A percentile compares a stretch with the other conserved stretches of the same genome.
These are phyloP conservation scores for Centruroides sculpturatus DNA, from an alignment of 1,140 invertebrate species.

Conservation along the genomic window DNA sequence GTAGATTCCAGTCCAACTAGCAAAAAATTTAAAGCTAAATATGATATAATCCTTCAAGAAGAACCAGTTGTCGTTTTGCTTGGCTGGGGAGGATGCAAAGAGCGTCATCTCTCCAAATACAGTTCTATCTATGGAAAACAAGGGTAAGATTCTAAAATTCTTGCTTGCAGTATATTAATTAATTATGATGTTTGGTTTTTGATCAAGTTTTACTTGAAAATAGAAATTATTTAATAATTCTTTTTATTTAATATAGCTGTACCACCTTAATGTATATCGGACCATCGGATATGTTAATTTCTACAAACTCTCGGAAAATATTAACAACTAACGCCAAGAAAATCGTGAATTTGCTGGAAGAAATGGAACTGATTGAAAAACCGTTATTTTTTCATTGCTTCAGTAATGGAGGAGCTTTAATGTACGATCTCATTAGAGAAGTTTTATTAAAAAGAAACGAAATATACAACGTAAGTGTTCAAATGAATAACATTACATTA, in stretches of 20 bases:
- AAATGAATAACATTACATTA: too few species aligned
- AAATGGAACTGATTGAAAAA: conserved; percentile 47
- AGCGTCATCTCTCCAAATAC: conserved; percentile 59
- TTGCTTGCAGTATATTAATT: too few species aligned
- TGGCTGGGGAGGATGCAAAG: conserved; percentile 62
- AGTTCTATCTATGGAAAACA: conserved; percentile 56
- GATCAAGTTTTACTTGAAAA: too few species aligned
- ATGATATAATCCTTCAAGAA: conserved; percentile 26
- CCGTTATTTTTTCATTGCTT: conserved; percentile 64
- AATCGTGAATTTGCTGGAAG: conserved; percentile 45
- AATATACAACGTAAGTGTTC: too few species aligned
- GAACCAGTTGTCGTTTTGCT: conserved; percentile 52
- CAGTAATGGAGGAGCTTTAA: conserved; percentile 57
- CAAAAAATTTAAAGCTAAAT: too few species aligned
- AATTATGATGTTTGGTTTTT: too few species aligned
- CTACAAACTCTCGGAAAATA: conserved; percentile 37
- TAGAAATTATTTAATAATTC: not conserved
- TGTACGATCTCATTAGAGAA: conserved; percentile 47
- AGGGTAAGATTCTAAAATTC: conserved; percentile 36
- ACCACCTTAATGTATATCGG: conserved; percentile 57
- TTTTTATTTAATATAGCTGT: conserved; percentile 36
- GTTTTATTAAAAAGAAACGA: conserved; percentile 23
- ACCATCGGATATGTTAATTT: conserved; percentile 47
- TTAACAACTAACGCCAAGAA: conserved; percentile 45
- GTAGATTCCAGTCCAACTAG: too few species aligned